Base-by-base conservation (phyloP, 1,140 invertebrate species). In the Dreissena rostriformis region DNA sequence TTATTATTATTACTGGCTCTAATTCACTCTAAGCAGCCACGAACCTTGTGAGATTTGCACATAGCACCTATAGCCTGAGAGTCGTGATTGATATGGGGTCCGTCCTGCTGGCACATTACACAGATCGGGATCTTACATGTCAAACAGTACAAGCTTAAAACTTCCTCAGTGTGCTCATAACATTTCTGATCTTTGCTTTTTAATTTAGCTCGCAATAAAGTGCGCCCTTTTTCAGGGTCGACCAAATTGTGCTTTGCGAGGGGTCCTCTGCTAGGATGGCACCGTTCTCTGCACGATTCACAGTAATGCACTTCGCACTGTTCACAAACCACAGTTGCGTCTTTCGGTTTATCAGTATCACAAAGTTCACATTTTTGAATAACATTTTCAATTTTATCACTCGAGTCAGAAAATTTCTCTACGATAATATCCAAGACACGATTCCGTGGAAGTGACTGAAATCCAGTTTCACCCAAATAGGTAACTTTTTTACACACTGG, bases 261-360 rank as follows among this genome's bases (percentile, higher is more conserved):
- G 0, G 98, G 98, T 1, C 98, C 98, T 24, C 98, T 95, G 2
- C 96, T 94, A 14, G 98, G 98, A 93, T 99, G 98, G 93, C 98
- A 99, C 17, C 96, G 96, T 87, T 98, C 97, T 1, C 97, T 95
- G 91, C 98, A 99, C 53, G 95, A 94, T 84, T 98, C 97, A 94
- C 98, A 99, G 93, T 99, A 99, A 84, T 97, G 96, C 66, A 98
- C 97, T 92, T 98, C 97, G 94, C 98, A 99, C 93, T 99, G 98
- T 93, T 99, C 97, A 94, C 98, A 99, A 90, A 98, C 96, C 12
- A 97, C 96, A 24, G 96, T 96, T 0, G 98, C 98, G 51, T 96
- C 96, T 65, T 96, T 95, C 0, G 96, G 95, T n/a, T 96, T 95
- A 84, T 96, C 96, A 1, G 86, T 84, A 92, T 97, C 97, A 94